A percentile compares a stretch with the other conserved stretches of the same genome.
These are phyloP conservation scores for Poicephalus gulielmi DNA, from an alignment of 2,113 vertebrate species.

Conservation along the genomic window DNA sequence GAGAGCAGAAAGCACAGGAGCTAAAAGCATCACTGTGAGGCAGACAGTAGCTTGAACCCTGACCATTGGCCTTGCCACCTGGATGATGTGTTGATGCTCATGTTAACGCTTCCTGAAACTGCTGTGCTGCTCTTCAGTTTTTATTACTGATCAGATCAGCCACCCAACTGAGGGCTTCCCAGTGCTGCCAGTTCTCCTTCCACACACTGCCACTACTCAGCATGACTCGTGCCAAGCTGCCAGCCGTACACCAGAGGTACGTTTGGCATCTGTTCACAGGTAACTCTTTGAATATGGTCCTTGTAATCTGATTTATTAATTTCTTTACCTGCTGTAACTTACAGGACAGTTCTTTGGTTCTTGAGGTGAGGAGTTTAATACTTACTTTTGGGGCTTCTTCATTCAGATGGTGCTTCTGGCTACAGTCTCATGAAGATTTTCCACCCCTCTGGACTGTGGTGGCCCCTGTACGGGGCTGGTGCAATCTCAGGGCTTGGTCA, in stretches of 20 bases:
- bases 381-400: not conserved
- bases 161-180: not conserved
- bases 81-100: not conserved
- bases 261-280: not conserved
- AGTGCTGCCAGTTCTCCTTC: not conserved
- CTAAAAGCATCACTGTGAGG: not conserved
- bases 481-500: not conserved
- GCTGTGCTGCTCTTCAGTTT: not conserved
- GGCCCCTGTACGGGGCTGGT: not conserved
- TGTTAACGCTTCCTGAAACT: not conserved
- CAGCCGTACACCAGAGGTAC: not conserved
- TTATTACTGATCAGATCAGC: not conserved
- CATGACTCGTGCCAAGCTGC: accelerated
- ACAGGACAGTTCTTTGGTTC: not conserved
- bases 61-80: not conserved
- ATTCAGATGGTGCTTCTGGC: not conserved
- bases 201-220: accelerated
- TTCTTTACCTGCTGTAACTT: not conserved
- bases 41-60: not conserved
- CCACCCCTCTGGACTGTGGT: not conserved
- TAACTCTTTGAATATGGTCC: not conserved
- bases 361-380: not conserved
- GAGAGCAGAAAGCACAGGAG: not conserved
- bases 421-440: not conserved
- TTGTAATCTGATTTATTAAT: not conserved